Evolutionary conservation across 2,888 invertebrate species (phyloP).

Genomic region (Lydus trimaculatus): DNA sequence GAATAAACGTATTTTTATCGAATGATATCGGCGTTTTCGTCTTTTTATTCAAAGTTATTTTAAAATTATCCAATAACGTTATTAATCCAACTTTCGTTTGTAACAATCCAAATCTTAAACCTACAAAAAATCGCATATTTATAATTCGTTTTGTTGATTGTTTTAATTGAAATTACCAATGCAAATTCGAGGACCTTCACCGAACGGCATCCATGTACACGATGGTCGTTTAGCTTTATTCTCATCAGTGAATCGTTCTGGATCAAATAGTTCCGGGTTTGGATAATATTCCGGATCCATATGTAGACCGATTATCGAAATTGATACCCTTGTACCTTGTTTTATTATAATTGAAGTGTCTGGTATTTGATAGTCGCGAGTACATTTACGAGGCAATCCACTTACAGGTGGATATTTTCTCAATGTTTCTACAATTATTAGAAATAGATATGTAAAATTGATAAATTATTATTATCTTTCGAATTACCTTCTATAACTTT

Average conservation of each 20-base stretch:
- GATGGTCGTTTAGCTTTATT: conserved; percentile 21
- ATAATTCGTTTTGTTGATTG: background rate
- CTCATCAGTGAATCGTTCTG: conserved; percentile 33
- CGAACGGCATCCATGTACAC: conserved; percentile 47
- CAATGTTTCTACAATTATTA: background rate
- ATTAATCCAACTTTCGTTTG: background rate
- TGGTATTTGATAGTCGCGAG: background rate
- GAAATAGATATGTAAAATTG: background rate
- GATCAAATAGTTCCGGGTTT: conserved; percentile 35
- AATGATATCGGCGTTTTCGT: background rate
- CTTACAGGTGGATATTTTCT: background rate
- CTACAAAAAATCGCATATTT: background rate
- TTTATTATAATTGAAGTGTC: background rate
- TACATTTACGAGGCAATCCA: background rate
- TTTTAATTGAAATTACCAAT: conserved; percentile 41
- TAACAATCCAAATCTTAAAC: background rate
- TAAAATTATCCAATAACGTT: background rate
- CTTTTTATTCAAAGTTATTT: background rate
- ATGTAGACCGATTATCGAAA: conserved; percentile 25
- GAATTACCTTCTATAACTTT: conserved; percentile 54
- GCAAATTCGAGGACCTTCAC: conserved; percentile 51
- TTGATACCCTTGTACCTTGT: background rate
- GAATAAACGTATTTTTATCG: background rate
- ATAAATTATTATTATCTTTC: background rate
- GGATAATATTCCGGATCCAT: conserved; percentile 37